Percentiles rank a stretch among this genome's conserved stretches.
phyloP scores from a whole-genome alignment of 30 jellyfish, hydroid and myxozoan species.

The Phacellophora camtschatica region DNA sequence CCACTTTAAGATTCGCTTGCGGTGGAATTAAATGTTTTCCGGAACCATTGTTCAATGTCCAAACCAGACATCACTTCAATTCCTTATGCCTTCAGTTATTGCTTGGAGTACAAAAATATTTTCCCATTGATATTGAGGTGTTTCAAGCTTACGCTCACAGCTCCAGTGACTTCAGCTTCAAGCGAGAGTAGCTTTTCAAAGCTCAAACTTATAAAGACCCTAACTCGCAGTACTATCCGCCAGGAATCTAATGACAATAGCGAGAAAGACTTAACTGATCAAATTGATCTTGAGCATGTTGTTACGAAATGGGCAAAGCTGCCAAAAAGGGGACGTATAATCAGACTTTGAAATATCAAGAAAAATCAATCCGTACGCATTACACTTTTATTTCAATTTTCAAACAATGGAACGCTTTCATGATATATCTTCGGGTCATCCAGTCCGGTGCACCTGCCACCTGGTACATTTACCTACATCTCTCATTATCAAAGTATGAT shows the following conservation, averaged over 20 bases:
- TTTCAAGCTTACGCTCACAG: slow-evolving; percentile 31
- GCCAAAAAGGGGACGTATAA: slow-evolving; percentile 36
- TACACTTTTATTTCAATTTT: background rate
- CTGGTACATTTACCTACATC: background rate
- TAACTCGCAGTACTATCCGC: slow-evolving; percentile 22
- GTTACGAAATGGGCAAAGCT: slow-evolving; percentile 44
- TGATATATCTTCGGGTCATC: background rate
- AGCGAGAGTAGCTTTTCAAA: slow-evolving; percentile 29
- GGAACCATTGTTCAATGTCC: too few relatives aligned
- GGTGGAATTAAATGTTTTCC: too few relatives aligned
- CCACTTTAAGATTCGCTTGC: background rate
- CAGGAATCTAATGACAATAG: slow-evolving; percentile 26
- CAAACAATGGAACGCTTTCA: background rate
- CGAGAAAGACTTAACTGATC: slow-evolving; percentile 35
- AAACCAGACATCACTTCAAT: slow-evolving; percentile 3
- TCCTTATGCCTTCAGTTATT: slow-evolving; percentile 11
- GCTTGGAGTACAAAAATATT: slow-evolving; percentile 8
- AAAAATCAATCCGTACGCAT: background rate
- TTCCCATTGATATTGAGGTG: slow-evolving; percentile 38
- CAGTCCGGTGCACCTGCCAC: background rate
- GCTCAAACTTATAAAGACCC: slow-evolving; percentile 39
- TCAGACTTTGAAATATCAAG: background rate
- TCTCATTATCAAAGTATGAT: background rate
- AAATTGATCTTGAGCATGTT: slow-evolving; percentile 10
- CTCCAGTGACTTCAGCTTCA: slow-evolving; percentile 38